Base-by-base conservation (phyloP, 2,113 vertebrate species). In the Albula glossodonta region DNA sequence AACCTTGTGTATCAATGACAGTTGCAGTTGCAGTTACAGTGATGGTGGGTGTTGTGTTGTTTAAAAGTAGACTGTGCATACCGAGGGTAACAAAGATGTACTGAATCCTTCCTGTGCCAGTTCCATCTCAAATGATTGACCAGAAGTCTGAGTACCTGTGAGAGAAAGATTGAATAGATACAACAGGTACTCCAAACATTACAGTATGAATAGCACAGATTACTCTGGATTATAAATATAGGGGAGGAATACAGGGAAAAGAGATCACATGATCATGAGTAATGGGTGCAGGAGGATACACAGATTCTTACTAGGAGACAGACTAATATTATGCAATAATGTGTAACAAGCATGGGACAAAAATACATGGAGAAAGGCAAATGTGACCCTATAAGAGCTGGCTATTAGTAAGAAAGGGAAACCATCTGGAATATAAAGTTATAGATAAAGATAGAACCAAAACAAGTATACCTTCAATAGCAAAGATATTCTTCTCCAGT, bases 401-500 rank as follows among this genome's bases (percentile, higher is more conserved):
- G 53, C 53, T 12, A 56, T 41, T 1, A n/a, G 19, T 22, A 70
- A 4, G 19, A 22, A 5, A 70, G n/a, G 63, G n/a, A 70, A 70
- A 5, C 19, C 63, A 70, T 22, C 63, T 22, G n/a, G 31, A 74
- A 74, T 9, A 74, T 31, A 74, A 74, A 70, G 70, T 31, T 5
- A 74, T 74, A 9, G 70, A 8, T 22, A 74, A 74, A 74, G 6
- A n/a, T 74, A 74, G n/a, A 74, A 25, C 53, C 10, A n/a, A 25
- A 51, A 52, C 56, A 70, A 19, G 8, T 4, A 7, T 78, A 94
- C 94, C 94, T 82, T 94, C 92, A 0, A 94, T 87, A 8, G 90
- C 86, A 83, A 94, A 95, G 78, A 94, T 94, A 83, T 92, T 94
- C 56, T 93, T 87, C 74, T 94, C 87, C 2, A 95, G 90, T n/a